Conservation (phyloP, 2,888 invertebrate species). For the Xestia xanthographa region DNA sequence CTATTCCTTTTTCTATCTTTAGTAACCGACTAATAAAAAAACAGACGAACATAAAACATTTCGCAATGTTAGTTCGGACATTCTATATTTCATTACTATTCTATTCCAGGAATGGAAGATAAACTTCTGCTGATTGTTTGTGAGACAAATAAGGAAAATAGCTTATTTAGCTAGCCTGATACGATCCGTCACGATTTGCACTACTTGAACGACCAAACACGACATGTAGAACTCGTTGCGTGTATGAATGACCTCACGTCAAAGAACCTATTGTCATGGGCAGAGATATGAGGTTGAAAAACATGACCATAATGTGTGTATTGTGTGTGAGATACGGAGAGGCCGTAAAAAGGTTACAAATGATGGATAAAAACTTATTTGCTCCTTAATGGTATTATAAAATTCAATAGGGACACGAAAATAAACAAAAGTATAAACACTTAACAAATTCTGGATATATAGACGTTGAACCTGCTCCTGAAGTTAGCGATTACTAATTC, state of each 20-base stretch:
- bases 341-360: conserved; percentile 44
- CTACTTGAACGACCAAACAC: conserved; percentile 43
- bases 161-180: conserved; percentile 51
- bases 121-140: conserved; percentile 9
- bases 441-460: background rate
- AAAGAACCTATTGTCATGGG: conserved; percentile 55
- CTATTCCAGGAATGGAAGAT: conserved; percentile 15
- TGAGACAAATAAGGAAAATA: conserved; percentile 53
- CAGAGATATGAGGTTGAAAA: conserved; percentile 47
- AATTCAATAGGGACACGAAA: conserved; percentile 1
- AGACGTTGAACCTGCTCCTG: background rate
- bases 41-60: background rate
- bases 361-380: conserved; percentile 23
- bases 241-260: conserved; percentile 48
- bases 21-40: background rate
- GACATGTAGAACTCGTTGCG: conserved; percentile 14
- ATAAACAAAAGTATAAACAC: background rate
- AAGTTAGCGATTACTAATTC: conserved; percentile 4
- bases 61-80: background rate
- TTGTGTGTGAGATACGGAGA: conserved; percentile 46
- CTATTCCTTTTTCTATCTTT: background rate
- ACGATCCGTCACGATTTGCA: conserved; percentile 57
- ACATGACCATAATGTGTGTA: conserved; percentile 50
- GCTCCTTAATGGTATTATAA: conserved; percentile 20
- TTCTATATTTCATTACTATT: conserved; percentile 1